Percentiles rank a stretch among this genome's conserved stretches.
These are phyloP conservation scores for Mixornis gularis DNA, from an alignment of 2,113 vertebrate genomes.

Conservation along the genomic window DNA sequence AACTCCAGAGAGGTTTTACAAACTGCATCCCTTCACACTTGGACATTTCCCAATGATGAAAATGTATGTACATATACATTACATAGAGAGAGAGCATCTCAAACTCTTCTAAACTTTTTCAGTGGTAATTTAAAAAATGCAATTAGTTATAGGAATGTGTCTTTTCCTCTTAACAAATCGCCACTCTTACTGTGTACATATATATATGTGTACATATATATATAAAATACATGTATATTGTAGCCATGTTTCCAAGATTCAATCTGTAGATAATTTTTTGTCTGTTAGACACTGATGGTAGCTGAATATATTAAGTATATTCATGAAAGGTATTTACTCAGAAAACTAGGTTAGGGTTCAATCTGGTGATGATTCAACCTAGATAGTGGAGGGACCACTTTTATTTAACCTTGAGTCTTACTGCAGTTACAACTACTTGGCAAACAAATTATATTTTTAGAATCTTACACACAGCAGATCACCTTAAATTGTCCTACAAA, in stretches of 20 bases:
- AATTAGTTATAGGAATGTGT: background rate
- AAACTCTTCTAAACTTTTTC: background rate
- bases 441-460: background rate
- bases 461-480: background rate
- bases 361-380: background rate
- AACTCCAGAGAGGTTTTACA: background rate
- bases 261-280: background rate
- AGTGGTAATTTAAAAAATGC: background rate
- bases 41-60: background rate
- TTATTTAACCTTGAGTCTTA: background rate
- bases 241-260: background rate
- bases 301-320: background rate
- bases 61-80: background rate
- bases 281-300: background rate
- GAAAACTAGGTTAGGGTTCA: background rate
- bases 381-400: background rate
- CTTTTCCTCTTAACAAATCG: background rate
- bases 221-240: background rate
- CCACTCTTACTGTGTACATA: background rate
- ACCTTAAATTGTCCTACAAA: background rate
- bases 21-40: background rate
- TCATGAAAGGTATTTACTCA: background rate
- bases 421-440: background rate
- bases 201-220: accelerated
- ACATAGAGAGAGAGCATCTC: background rate